Evolutionary conservation across 2,888 invertebrate species (phyloP).

Genomic region (Campoplex capitator): DNA sequence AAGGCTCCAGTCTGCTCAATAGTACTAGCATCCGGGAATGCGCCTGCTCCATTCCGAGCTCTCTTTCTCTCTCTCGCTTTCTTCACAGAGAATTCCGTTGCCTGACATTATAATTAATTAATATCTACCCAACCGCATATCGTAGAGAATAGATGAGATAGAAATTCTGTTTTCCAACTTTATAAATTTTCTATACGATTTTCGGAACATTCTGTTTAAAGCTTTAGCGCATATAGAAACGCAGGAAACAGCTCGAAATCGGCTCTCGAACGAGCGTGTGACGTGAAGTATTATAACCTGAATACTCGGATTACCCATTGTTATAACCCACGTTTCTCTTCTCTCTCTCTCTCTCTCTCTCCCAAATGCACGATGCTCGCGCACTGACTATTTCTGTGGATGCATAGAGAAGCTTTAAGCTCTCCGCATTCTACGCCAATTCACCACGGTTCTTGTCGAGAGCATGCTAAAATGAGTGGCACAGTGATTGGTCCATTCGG

Average conservation of each 20-base stretch:
- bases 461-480: background rate
- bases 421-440: slow-evolving; percentile 6
- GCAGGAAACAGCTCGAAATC: slow-evolving; percentile 72
- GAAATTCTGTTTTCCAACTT: background rate
- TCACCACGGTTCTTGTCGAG: background rate
- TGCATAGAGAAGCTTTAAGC: slow-evolving; percentile 17
- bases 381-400: slow-evolving; percentile 49
- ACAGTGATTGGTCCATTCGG: slow-evolving; percentile 36
- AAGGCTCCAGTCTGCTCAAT: no score
- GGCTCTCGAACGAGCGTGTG: slow-evolving; percentile 74
- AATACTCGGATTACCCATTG: slow-evolving; percentile 79
- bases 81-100: background rate
- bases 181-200: background rate
- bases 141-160: background rate
- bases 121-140: background rate
- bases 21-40: background rate
- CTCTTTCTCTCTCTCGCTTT: no score
- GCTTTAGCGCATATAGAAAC: slow-evolving; percentile 49
- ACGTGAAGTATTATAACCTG: slow-evolving; percentile 68
- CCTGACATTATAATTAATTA: background rate
- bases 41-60: background rate
- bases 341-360: background rate
- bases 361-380: slow-evolving; percentile 64
- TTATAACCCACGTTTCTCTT: slow-evolving; percentile 67
- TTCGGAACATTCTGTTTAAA: background rate